Base-by-base conservation (phyloP, 2,797 vertebrate genomes). In the Hypotaenidia philippensis region DNA sequence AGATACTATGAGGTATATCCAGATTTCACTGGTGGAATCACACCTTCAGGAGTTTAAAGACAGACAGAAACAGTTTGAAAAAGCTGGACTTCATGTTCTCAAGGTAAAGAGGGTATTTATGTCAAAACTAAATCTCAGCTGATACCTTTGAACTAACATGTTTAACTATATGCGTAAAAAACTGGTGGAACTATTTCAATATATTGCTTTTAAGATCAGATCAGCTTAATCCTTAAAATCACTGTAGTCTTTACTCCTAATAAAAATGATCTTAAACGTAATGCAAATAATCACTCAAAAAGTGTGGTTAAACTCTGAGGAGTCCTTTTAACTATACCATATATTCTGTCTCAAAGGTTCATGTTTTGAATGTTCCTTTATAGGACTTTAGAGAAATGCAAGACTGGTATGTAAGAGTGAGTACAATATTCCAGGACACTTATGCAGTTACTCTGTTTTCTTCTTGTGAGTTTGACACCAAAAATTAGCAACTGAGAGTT, bases 101-200 rank as follows among this genome's bases (percentile, higher is more conserved):
- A 98, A 98, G 98, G 98, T 98, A 97, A 95, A 82, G 68, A 84
- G 14, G 9, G 21, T 34, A 76, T 77, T 89, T 1, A 26, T 56
- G 40, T 45, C 41, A 66, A 94, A 93, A 47, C n/a, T 52, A 22
- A 83, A 85, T 88, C 32, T 92, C 25, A 59, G 18, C 12, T 47
- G 26, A 34, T 27, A 15, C 4, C 49, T 63, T 69, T 85, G 59
- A 83, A 74, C 29, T 65, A 84, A 60, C 22, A 36, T 22, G 19
- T 56, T 80, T 57, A 60, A 84, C 27, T 44, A 4, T 23, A 45
- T 7, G 26, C 36, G 64, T 87, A 44, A 81, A 80, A 88, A 56
- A 32, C 8, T 69, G 18, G 55, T 57, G 45, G 2, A 64, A 63
- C 56, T 72, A 61, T 69, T 78, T 92, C 50, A 81, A 19, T 47